Conservation (phyloP, 2,797 vertebrate species). For the Taeniopygia guttata region DNA sequence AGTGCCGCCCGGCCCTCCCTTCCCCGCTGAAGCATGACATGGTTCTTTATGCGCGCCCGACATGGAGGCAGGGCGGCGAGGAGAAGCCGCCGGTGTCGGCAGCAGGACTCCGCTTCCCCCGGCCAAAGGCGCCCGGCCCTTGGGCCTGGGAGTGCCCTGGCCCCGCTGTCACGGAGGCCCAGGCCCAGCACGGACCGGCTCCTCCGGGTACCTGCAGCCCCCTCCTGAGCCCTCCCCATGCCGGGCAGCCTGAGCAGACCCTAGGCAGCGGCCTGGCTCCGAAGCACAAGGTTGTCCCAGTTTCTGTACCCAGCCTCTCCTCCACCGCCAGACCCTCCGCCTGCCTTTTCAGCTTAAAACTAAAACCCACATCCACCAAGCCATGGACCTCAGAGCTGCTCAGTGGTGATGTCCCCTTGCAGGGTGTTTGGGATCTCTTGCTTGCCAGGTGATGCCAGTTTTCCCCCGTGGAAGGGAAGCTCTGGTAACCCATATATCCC, state of each 20-base stretch:
- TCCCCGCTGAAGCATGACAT: slow-evolving; percentile 40
- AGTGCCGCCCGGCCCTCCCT: slow-evolving; percentile 23
- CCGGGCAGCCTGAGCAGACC: not conserved
- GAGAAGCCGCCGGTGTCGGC: not conserved
- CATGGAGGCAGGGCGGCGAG: slow-evolving; percentile 29
- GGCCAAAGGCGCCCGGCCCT: not conserved
- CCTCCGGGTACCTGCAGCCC: not conserved
- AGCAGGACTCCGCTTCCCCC: not conserved
- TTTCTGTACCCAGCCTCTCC: not conserved
- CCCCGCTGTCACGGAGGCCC: not conserved
- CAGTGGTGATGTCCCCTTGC: not conserved
- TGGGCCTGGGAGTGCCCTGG: not conserved
- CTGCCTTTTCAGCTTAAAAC: not conserved
- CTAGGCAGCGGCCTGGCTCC: not conserved
- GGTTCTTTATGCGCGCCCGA: slow-evolving; percentile 47
- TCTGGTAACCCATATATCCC: not conserved
- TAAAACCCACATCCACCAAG: not conserved
- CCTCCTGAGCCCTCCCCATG: not conserved
- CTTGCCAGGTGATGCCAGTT: not conserved
- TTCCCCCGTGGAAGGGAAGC: not conserved
- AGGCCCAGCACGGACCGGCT: not conserved
- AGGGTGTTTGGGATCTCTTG: not conserved
- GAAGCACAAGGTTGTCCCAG: not conserved
- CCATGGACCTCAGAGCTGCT: not conserved
- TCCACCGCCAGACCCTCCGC: not conserved